Conservation (phyloP, 2,888 invertebrate genomes). For the Synergus gifuensis region DNA sequence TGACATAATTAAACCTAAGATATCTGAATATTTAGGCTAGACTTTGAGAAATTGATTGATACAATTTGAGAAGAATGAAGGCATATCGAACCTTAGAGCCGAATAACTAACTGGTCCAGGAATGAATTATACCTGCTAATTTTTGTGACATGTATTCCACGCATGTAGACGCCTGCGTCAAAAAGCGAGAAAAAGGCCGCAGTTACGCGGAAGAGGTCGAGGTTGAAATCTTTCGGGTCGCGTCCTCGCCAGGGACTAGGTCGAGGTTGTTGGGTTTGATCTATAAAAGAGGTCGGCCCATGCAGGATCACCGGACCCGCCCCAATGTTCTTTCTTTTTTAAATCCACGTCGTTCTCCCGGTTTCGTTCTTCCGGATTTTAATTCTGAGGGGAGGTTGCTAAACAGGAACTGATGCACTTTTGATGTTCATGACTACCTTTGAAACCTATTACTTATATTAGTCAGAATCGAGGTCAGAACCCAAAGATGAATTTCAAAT, state of each 20-base stretch:
- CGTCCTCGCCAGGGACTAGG: conserved; percentile 55
- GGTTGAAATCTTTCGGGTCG: conserved; percentile 56
- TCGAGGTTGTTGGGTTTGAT: conserved; percentile 52
- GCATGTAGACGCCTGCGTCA: conserved; percentile 7
- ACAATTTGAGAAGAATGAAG: not conserved
- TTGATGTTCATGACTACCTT: not conserved
- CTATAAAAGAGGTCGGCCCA: conserved; percentile 48
- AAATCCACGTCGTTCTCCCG: conserved; percentile 37
- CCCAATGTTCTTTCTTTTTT: conserved; percentile 26
- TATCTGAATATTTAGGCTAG: not conserved
- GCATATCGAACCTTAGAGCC: not conserved
- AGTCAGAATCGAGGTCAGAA: too few relatives aligned
- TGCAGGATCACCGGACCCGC: conserved; percentile 43
- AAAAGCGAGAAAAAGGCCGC: not conserved
- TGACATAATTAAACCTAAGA: not conserved
- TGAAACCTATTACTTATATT: not conserved
- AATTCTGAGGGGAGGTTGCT: not conserved
- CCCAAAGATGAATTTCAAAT: too few relatives aligned
- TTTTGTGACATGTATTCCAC: not conserved
- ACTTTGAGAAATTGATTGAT: not conserved
- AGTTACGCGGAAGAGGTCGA: conserved; percentile 56
- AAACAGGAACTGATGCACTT: not conserved
- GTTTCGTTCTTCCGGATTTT: conserved; percentile 4
- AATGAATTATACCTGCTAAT: conserved; percentile 20
- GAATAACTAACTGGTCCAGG: not conserved